Conservation (phyloP, 1,140 invertebrate species). For the Pectinophora gossypiella region DNA sequence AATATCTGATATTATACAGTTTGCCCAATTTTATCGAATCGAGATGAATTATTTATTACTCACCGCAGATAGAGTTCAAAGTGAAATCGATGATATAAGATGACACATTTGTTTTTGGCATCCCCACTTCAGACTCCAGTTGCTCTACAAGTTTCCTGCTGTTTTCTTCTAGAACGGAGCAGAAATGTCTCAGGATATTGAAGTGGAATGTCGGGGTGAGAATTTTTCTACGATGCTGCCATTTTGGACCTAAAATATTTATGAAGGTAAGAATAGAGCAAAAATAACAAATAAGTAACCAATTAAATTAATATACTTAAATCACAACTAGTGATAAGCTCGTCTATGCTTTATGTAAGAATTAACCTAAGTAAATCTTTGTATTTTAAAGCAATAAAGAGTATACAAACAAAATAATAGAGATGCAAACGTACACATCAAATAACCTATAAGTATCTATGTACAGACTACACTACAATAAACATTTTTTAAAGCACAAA, state of each 20-base stretch:
- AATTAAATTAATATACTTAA: not conserved
- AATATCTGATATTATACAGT: too few relatives aligned
- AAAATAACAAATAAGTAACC: not conserved
- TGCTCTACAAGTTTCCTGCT: constrained; percentile 43
- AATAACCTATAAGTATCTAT: not conserved
- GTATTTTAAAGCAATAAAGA: too few relatives aligned
- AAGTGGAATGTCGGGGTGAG: constrained; percentile 93
- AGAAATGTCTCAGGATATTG: constrained; percentile 86
- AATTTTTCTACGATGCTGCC: constrained; percentile 85
- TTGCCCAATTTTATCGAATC: too few relatives aligned
- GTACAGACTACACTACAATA: not conserved
- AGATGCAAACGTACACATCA: too few relatives aligned
- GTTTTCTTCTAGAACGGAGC: constrained; percentile 73
- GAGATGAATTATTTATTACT: too few relatives aligned
- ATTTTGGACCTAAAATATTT: constrained; percentile 80
- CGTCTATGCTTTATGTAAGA: too few relatives aligned
- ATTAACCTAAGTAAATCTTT: too few relatives aligned
- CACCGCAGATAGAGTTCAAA: constrained; percentile 71
- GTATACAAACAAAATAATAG: too few relatives aligned
- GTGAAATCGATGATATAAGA: constrained; percentile 81
- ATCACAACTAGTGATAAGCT: not conserved
- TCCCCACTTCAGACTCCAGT: constrained; percentile 34
- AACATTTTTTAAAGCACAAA: not conserved
- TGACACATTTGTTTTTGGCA: constrained; percentile 76
- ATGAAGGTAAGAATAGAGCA: not conserved